Conservation (phyloP, 2,888 invertebrate species). For the Megaustenia siamemsis region DNA sequence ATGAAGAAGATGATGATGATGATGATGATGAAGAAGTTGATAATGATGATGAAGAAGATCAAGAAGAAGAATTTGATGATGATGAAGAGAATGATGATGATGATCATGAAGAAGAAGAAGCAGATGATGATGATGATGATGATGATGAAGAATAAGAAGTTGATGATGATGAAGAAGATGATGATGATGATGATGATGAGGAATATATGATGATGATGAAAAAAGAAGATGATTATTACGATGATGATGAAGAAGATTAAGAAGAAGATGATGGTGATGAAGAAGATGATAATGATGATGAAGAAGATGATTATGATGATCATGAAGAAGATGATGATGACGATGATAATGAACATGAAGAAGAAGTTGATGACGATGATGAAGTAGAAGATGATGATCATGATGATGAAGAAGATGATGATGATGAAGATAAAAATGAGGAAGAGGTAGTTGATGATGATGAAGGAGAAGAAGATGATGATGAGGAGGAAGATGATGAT, state of each 20-base stretch:
- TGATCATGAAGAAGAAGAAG: too few species aligned
- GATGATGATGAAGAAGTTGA: too few species aligned
- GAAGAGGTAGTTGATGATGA: background rate
- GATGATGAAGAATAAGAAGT: too few species aligned
- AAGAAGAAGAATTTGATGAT: too few species aligned
- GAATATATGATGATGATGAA: too few species aligned
- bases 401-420: background rate
- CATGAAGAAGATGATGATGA: slow-evolving; percentile 20
- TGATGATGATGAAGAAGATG: background rate
- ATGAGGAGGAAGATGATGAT: background rate
- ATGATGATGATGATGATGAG: background rate
- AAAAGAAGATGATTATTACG: background rate
- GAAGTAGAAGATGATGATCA: background rate
- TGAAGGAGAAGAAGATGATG: background rate
- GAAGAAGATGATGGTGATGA: slow-evolving; percentile 23
- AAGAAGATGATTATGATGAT: slow-evolving; percentile 14
- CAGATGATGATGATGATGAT: too few species aligned
- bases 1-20: too few species aligned
- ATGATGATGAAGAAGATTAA: slow-evolving; percentile 4
- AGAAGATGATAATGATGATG: slow-evolving; percentile 8
- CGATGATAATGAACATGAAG: slow-evolving; percentile 10
- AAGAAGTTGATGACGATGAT: background rate
- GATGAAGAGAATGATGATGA: too few species aligned
- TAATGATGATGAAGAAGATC: too few species aligned
- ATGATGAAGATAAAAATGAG: background rate